A percentile compares a stretch with the other conserved stretches of the same genome.
phyloP scores from a whole-genome alignment of 1,140 invertebrate genomes.

The Calliphora vicina region DNA sequence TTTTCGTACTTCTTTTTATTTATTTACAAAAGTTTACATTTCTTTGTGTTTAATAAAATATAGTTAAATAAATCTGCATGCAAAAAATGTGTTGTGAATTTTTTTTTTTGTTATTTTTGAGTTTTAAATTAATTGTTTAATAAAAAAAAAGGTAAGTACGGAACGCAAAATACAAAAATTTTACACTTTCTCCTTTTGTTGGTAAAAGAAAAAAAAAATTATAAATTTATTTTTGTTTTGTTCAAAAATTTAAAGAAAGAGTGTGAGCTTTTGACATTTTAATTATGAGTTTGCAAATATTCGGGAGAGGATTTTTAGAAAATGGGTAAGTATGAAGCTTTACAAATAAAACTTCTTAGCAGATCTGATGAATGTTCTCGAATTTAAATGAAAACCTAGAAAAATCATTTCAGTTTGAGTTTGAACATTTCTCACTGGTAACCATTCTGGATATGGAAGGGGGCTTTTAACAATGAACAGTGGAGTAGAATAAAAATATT shows the following conservation, averaged over 20 bases:
- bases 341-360: too few relatives aligned
- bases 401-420: too few relatives aligned
- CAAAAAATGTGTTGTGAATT: constrained; percentile 30
- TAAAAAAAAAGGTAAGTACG: constrained; percentile 18
- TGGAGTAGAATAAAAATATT: too few relatives aligned
- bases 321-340: too few relatives aligned
- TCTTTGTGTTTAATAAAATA: background rate
- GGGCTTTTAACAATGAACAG: too few relatives aligned
- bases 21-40: constrained; percentile 25
- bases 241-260: background rate
- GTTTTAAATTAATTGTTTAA: constrained; percentile 29
- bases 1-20: background rate
- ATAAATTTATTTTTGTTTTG: background rate
- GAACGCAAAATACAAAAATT: constrained; percentile 2
- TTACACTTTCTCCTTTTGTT: constrained; percentile 33
- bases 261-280: constrained; percentile 4
- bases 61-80: background rate
- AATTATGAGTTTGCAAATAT: background rate
- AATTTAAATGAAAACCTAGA: too few relatives aligned
- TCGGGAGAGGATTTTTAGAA: too few relatives aligned
- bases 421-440: too few relatives aligned
- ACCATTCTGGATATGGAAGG: too few relatives aligned
- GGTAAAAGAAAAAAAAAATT: background rate
- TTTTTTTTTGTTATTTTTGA: too few relatives aligned
- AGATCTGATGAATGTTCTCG: too few relatives aligned